phyloP scores from a whole-genome alignment of 2,797 vertebrate genomes.

The Fundulus diaphanus region DNA sequence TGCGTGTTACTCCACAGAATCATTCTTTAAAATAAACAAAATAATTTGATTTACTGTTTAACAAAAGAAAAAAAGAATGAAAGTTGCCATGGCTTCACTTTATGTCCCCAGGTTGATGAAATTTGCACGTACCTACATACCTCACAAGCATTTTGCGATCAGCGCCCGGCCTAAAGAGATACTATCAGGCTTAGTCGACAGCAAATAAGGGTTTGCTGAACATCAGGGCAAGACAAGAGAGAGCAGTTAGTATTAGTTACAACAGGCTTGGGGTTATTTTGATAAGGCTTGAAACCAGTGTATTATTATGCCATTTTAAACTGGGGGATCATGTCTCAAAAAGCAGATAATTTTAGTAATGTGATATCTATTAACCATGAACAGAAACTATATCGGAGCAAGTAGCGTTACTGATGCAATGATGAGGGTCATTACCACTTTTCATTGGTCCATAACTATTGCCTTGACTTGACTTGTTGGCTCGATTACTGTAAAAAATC shows the following conservation, averaged over 20 bases:
- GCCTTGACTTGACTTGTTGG: neutral
- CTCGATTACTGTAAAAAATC: neutral
- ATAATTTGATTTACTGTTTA: neutral
- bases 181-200: neutral
- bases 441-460: neutral
- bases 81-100: neutral
- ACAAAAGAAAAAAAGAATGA: neutral
- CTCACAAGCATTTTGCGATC: constrained; percentile 19
- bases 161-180: constrained; percentile 20
- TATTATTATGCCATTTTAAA: too few relatives aligned
- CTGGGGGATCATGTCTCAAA: neutral
- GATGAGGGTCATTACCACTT: neutral
- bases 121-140: constrained; percentile 36
- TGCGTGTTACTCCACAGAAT: neutral
- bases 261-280: constrained; percentile 1
- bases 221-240: neutral
- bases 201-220: neutral
- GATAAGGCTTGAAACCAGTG: constrained; percentile 11
- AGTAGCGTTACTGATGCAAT: constrained; percentile 7
- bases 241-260: neutral
- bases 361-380: neutral
- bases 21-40: neutral
- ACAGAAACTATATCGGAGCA: neutral
- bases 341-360: neutral
- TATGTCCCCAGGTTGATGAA: constrained; percentile 27